Evolutionary conservation across 1,140 invertebrate species (phyloP), one percentile per base, ranked within the genome.

Genomic region (Campodea augens): DNA sequence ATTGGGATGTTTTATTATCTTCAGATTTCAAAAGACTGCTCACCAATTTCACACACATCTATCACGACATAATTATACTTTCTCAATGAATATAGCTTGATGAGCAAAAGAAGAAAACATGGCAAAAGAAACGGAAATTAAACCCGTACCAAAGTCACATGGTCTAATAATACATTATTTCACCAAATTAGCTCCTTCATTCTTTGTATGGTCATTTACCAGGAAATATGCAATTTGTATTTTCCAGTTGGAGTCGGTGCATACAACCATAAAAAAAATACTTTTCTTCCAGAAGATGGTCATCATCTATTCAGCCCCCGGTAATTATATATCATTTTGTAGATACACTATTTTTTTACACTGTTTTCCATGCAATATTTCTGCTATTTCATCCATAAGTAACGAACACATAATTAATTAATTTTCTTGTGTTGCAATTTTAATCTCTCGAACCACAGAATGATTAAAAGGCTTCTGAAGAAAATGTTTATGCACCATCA

Each of bases 201-300:
- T 15, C 7, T 15, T 15, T 32, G 27, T 32, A 7, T 10, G 15
- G 7, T 7, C 7, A 7, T 32, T 32, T 15, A 32, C 27, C 27
- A 32, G 15, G 15, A 32, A 32, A 32, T 32, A 32, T 10, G 27
- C 45, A 37, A 22, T 13, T n/a, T 22, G 58, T 44, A 54, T 47
- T 52, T 60, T 54, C 51, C 54, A 61, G 49, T 20, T 12, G 18
- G 25, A 51, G 44, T 55, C 57, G 38, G 39, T 40, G 41, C 45
- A 51, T 49, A 50, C 53, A 25, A 52, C 52, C 58, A 59, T 54
- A 46, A 54, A 53, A 43, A 50, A 53, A 43, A 49, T 55, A 51
- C 50, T 44, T 55, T 48, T 47, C 27, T 32, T 32, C 27, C 27
- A 10, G 7, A 7, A 32, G 7, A 32, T 15, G 7, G 15, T 32